Evolutionary conservation across 2,888 invertebrate genomes (phyloP).

Genomic region (Clepsis dumicolana): DNA sequence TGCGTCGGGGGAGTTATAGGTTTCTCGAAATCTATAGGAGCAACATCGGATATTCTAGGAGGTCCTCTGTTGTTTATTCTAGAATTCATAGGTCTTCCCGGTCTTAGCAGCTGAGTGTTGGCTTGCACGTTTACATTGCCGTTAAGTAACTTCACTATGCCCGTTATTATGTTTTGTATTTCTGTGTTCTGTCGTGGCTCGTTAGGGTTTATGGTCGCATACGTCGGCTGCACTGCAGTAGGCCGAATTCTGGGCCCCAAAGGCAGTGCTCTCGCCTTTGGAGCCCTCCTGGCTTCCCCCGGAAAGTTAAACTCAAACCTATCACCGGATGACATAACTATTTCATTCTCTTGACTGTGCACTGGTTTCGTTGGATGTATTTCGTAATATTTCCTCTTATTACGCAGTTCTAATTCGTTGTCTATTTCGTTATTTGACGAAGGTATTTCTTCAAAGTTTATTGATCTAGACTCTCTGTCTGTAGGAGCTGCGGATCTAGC

Average conservation of each 20-base stretch:
- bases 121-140: slow-evolving; percentile 95
- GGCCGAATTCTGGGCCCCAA: slow-evolving; percentile 89
- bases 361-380: slow-evolving; percentile 84
- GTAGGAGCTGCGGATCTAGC: slow-evolving; percentile 85
- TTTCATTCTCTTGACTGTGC: slow-evolving; percentile 70
- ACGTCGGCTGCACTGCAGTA: slow-evolving; percentile 83
- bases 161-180: slow-evolving; percentile 96
- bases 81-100: slow-evolving; percentile 89
- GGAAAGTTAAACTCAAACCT: slow-evolving; percentile 83
- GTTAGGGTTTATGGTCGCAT: slow-evolving; percentile 83
- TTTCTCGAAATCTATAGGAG: slow-evolving; percentile 88
- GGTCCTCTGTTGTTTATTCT: slow-evolving; percentile 96
- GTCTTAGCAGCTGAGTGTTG: slow-evolving; percentile 88
- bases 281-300: slow-evolving; percentile 93
- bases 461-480: slow-evolving; percentile 79
- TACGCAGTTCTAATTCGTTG: slow-evolving; percentile 83
- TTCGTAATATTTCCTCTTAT: slow-evolving; percentile 80
- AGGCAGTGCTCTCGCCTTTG: slow-evolving; percentile 89
- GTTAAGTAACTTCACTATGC: slow-evolving; percentile 94
- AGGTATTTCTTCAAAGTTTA: slow-evolving; percentile 82
- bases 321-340: slow-evolving; percentile 74
- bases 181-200: slow-evolving; percentile 85
- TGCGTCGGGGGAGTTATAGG: slow-evolving; percentile 79
- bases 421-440: slow-evolving; percentile 86
- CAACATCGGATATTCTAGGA: slow-evolving; percentile 92